Base-by-base conservation (phyloP, 2,888 invertebrate species). In the Orthosia gothica region DNA sequence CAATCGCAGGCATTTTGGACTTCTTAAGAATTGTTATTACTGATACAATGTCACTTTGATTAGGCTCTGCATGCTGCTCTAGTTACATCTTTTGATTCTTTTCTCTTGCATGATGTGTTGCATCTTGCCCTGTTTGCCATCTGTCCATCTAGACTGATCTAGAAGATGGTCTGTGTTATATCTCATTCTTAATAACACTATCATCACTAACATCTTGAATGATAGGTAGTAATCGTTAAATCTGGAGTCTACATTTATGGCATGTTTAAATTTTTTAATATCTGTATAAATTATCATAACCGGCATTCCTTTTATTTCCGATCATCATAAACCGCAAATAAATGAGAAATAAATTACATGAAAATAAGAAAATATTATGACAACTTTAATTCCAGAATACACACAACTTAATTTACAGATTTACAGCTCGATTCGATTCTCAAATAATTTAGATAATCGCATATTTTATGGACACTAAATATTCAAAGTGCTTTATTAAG, bases 401-500 rank as follows among this genome's bases (percentile, higher is more conserved):
- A 80, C 70, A 59, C 63, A 66, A 62, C 59, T 69, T 80, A 69
- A 84, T 83, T 86, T 81, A 84, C 70, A 69, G 47, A 77, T 83
- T 84, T 81, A 85, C 70, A 76, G 50, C 70, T 16, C 58, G 55
- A 71, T 70, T 85, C 61, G 74, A 81, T 70, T 64, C 49, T 87
- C 64, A 64, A 87, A 85, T 84, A 75, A 85, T 79, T 82, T 87
- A 81, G 74, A 76, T 85, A 84, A 87, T 85, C 79, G 65, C 85
- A 52, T 77, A 82, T 76, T 87, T 85, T 82, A 87, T 87, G 32
- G 58, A 62, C 64, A 74, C 67, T 85, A 75, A 84, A 82, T 82
- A 87, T 85, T 85, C 74, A 68, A 79, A 79, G 76, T 70, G 61
- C 71, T 79, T 84, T 87, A 85, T 86, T 85, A 85, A 87, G 75